phyloP scores from a whole-genome alignment of 1,140 invertebrate genomes.

The Tetraneura akinire region DNA sequence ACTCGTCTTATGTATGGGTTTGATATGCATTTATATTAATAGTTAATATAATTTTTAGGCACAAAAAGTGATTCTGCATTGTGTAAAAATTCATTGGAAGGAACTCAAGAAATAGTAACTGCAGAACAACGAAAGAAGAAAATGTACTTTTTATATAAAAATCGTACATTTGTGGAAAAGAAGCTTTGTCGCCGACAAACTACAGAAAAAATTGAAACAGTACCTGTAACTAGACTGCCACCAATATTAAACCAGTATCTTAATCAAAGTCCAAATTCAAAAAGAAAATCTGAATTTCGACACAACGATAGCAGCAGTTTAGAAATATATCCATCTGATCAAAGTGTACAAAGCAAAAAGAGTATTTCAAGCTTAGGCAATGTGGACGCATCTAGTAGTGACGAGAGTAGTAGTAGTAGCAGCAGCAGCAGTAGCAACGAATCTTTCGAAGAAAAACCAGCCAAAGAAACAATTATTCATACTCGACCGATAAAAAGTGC shows the following conservation, averaged over 20 bases:
- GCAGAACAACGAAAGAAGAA: constrained; percentile 40
- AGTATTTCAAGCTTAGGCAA: constrained; percentile 14
- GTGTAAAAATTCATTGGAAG: constrained; percentile 24
- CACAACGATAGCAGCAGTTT: constrained; percentile 29
- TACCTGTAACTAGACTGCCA: constrained; percentile 21
- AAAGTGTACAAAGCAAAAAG: constrained; percentile 23
- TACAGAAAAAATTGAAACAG: constrained; percentile 12
- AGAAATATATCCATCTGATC: constrained; percentile 32
- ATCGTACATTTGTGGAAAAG: constrained; percentile 43
- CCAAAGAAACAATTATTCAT: neutral
- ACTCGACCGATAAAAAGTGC: constrained; percentile 38
- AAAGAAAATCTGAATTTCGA: constrained; percentile 6
- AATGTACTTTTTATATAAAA: constrained; percentile 47
- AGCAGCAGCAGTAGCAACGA: neutral
- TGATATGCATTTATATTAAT: too few relatives aligned
- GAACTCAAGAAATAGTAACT: neutral
- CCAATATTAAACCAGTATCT: constrained; percentile 46
- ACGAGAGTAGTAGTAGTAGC: constrained; percentile 10
- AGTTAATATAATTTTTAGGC: constrained; percentile 13
- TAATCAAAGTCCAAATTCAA: constrained; percentile 17
- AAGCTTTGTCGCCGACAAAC: constrained; percentile 15
- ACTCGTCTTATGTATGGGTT: too few relatives aligned
- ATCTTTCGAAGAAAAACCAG: neutral
- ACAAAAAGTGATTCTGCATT: constrained; percentile 43
- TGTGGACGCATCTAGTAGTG: constrained; percentile 16